A percentile compares a stretch with the other conserved stretches of the same genome.
Conservation (phyloP, 2,113 vertebrate genomes). For the Brachypodius melanocephalos region DNA sequence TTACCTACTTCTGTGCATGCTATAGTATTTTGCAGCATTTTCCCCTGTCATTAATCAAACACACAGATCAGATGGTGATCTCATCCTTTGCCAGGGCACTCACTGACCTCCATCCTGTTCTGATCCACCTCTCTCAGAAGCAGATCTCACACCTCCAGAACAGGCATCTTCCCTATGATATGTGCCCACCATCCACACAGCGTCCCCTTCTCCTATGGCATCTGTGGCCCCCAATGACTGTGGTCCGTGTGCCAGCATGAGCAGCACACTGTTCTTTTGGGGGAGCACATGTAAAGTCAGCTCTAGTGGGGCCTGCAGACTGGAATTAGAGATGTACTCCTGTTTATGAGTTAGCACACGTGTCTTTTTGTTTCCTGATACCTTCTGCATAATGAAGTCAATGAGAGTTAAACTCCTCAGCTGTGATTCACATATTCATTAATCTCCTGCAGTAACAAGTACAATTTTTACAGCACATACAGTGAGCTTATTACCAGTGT, state of each 20-base stretch:
- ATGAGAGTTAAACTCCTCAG: slow-evolving; percentile 61
- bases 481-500: slow-evolving; percentile 31
- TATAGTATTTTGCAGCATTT: background rate
- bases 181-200: accelerated
- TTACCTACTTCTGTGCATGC: background rate
- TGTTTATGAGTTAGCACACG: slow-evolving; percentile 38
- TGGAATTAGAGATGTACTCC: background rate
- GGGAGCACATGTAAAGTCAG: slow-evolving; percentile 7
- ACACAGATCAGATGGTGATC: background rate
- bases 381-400: slow-evolving; percentile 66
- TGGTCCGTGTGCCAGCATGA: background rate
- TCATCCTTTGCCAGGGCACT: background rate
- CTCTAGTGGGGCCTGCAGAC: background rate
- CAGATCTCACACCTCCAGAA: background rate
- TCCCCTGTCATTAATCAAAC: background rate
- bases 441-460: slow-evolving; percentile 51
- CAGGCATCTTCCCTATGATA: background rate
- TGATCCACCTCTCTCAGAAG: background rate
- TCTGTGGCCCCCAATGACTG: background rate
- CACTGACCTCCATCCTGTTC: background rate
- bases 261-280: background rate
- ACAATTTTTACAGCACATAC: slow-evolving; percentile 35
- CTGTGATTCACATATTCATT: slow-evolving; percentile 68
- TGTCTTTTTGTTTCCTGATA: slow-evolving; percentile 59
- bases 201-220: accelerated